Conservation (phyloP, 2,113 vertebrate genomes). For the Stercorarius parasiticus region DNA sequence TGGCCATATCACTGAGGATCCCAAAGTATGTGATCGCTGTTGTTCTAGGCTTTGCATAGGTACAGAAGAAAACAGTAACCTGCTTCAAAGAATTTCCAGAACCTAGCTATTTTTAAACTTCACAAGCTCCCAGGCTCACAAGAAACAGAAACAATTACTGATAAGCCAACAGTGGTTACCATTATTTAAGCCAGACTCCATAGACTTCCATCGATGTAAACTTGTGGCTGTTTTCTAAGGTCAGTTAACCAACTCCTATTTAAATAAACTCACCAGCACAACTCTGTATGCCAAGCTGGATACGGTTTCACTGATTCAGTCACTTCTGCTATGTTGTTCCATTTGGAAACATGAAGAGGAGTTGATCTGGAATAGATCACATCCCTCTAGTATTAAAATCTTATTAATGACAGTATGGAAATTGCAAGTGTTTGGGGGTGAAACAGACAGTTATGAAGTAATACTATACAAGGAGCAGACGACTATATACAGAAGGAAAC, state of each 20-base stretch:
- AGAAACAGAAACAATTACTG: neutral
- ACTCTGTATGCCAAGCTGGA: neutral
- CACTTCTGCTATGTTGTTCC: neutral
- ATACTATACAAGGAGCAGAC: neutral
- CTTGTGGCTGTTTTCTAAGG: neutral
- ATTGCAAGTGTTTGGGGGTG: neutral
- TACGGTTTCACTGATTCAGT: neutral
- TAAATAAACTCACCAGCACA: neutral
- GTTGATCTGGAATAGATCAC: neutral
- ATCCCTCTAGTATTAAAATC: neutral
- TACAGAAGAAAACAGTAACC: neutral
- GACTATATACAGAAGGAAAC: neutral
- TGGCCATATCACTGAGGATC: accelerated
- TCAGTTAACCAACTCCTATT: neutral
- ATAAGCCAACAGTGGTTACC: neutral
- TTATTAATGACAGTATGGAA: neutral
- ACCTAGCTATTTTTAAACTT: neutral
- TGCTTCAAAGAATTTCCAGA: neutral
- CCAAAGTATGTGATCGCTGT: neutral
- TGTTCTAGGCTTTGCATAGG: neutral
- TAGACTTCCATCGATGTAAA: neutral
- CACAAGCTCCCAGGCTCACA: neutral
- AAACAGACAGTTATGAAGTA: neutral
- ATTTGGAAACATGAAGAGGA: neutral
- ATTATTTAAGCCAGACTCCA: neutral